Percentiles rank a stretch among this genome's conserved stretches.
Conservation (phyloP, 2,888 invertebrate genomes). For the Heliconius ethilla region DNA sequence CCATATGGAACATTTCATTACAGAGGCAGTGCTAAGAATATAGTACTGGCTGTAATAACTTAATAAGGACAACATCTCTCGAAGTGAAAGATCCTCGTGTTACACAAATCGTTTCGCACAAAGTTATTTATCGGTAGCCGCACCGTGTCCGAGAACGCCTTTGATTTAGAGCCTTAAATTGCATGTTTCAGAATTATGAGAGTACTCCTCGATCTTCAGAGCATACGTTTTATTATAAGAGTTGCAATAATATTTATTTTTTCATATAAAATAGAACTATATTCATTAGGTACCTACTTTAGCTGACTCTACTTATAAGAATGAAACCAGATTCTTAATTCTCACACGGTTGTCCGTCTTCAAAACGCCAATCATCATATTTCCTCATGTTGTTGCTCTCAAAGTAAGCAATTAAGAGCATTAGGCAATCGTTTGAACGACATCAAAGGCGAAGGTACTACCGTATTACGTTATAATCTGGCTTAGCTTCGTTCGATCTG, state of each 20-base stretch:
- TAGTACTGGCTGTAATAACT: conserved; percentile 42
- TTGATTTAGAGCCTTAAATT: conserved; percentile 80
- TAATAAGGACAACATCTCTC: conserved; percentile 42
- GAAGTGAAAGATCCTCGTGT: conserved; percentile 67
- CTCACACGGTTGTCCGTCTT: conserved; percentile 11
- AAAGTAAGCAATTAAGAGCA: conserved; percentile 67
- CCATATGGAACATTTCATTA: neutral
- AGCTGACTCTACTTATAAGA: neutral
- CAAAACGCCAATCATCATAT: conserved; percentile 42
- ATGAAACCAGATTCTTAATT: conserved; percentile 3
- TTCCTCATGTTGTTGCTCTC: conserved; percentile 48
- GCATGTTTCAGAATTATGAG: conserved; percentile 65
- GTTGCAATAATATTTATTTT: neutral
- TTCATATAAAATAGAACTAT: neutral
- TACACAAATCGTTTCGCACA: conserved; percentile 70
- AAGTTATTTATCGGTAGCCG: conserved; percentile 79
- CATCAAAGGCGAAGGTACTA: conserved; percentile 72
- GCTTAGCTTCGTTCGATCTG: conserved; percentile 68
- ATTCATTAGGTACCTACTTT: neutral
- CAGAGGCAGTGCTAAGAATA: conserved; percentile 1
- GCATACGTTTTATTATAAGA: neutral
- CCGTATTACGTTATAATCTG: conserved; percentile 81
- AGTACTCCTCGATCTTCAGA: conserved; percentile 55
- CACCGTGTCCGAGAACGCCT: conserved; percentile 56
- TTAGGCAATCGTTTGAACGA: conserved; percentile 71